phyloP scores from a whole-genome alignment of 2,888 invertebrate genomes.

The Hemistola chrysoprasaria region DNA sequence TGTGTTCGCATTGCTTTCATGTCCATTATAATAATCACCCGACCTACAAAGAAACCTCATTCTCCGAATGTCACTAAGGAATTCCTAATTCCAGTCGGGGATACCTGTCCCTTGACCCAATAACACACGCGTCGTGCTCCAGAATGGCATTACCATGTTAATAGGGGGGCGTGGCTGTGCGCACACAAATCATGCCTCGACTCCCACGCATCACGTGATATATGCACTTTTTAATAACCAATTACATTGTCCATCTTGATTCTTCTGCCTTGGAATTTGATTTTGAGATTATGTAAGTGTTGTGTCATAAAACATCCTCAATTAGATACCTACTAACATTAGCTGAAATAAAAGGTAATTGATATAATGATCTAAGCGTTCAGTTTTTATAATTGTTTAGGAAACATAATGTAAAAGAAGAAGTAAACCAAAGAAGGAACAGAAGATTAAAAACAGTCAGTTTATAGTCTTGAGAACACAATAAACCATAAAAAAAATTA shows the following conservation, averaged over 20 bases:
- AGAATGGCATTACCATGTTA: constrained; percentile 75
- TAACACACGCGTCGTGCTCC: constrained; percentile 38
- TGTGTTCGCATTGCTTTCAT: no score
- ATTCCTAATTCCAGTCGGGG: constrained; percentile 8
- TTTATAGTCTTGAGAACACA: no score
- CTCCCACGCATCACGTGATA: constrained; percentile 64
- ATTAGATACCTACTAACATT: no score
- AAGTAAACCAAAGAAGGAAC: no score
- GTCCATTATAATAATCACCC: no score
- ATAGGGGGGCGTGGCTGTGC: constrained; percentile 68
- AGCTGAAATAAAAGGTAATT: no score
- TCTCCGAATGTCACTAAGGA: neutral
- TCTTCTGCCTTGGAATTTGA: constrained; percentile 25
- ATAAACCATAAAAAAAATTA: no score
- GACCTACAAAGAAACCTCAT: no score
- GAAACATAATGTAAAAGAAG: no score
- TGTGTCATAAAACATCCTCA: neutral
- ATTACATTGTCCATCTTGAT: constrained; percentile 59
- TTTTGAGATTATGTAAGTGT: neutral
- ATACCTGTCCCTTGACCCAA: constrained; percentile 39
- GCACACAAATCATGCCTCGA: constrained; percentile 53
- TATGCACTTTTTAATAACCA: constrained; percentile 76
- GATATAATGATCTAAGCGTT: no score
- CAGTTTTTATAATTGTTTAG: no score
- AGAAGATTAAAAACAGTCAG: no score